Conservation (phyloP, 1,140 invertebrate genomes). For the Tyrophagus putrescentiae region DNA sequence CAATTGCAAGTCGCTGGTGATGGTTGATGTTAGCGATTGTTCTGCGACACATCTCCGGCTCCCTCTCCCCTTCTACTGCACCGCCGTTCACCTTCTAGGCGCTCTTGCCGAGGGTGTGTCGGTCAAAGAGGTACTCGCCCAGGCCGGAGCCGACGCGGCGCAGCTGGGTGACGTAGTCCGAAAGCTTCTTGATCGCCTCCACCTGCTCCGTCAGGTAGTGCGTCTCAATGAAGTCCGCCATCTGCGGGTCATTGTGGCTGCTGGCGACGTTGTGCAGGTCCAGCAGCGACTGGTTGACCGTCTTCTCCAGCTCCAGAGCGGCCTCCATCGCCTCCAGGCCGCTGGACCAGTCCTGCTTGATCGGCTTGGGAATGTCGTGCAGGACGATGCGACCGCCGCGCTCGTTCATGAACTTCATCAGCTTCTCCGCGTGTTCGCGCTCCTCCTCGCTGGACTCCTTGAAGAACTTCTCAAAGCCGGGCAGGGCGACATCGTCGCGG, state of each 20-base stretch:
- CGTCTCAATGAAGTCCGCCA: constrained; percentile 41
- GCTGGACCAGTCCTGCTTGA: constrained; percentile 41
- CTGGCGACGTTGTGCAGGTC: constrained; percentile 37
- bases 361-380: constrained; percentile 35
- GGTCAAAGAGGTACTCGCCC: constrained; percentile 48
- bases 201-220: constrained; percentile 47
- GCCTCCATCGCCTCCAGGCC: constrained; percentile 43
- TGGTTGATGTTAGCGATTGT: too few relatives aligned
- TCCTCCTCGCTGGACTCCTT: constrained; percentile 45
- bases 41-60: too few relatives aligned
- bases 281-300: constrained; percentile 42
- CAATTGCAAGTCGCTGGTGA: too few relatives aligned
- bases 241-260: constrained; percentile 34
- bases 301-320: constrained; percentile 45
- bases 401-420: constrained; percentile 48
- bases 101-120: too few relatives aligned
- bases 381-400: constrained; percentile 36
- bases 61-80: too few relatives aligned
- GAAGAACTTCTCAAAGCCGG: constrained; percentile 44
- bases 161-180: constrained; percentile 43
- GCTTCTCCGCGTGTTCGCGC: constrained; percentile 45
- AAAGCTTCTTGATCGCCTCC: constrained; percentile 44
- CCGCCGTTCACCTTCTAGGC: too few relatives aligned
- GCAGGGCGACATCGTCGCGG: constrained; percentile 49
- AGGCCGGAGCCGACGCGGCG: constrained; percentile 44